Evolutionary conservation across 1,140 invertebrate genomes (phyloP), one percentile per base, ranked within the genome.

Genomic region (Macrostomum lignano): DNA sequence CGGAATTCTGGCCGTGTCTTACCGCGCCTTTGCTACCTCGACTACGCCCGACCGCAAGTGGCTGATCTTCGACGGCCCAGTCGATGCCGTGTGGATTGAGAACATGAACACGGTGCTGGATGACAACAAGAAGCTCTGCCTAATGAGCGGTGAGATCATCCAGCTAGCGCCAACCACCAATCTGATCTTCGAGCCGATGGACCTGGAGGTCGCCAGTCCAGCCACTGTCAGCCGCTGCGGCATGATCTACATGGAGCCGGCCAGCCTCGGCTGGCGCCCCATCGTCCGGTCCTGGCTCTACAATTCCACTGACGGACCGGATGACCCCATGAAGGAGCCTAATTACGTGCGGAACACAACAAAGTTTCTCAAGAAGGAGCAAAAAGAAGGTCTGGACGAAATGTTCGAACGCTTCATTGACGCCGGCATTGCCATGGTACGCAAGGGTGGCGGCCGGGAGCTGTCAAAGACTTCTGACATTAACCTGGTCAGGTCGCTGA

Each of bases 81-180:
- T 91, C 2, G 82, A 93, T 58, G 75, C 81, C 2, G 69, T 84
- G 22, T 91, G 82, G 81, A 88, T 88, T 41, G 84, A 93, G 54
- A 91, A 86, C 49, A 74, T 93, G 68, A 91, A 91, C 48, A 88
- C 81, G 0, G 84, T 91, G 2, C 56, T 91, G 25, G 82, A 93
- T 48, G 81, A 88, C 46, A 91, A 88, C 47, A 86, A 84, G 58
- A 91, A 91, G 45, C 45, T 60, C 7, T 59, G 57, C 42, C 38
- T 60, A 21, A 60, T 58, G 54, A 59, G 55, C 33, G 55, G 56
- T 3, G 82, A 93, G 61, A 84, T 88, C 42, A 88, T 91, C 40
- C 76, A 82, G 49, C 54, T 91, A 20, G 69, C 78, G 0, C 66
- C 68, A 15, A 76, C 71, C 0, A 88, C 76, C 0, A 91, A 82